These are phyloP conservation scores for Tricholauxania praeusta DNA, from an alignment of 2,888 invertebrate genomes.

Conservation along the genomic window DNA sequence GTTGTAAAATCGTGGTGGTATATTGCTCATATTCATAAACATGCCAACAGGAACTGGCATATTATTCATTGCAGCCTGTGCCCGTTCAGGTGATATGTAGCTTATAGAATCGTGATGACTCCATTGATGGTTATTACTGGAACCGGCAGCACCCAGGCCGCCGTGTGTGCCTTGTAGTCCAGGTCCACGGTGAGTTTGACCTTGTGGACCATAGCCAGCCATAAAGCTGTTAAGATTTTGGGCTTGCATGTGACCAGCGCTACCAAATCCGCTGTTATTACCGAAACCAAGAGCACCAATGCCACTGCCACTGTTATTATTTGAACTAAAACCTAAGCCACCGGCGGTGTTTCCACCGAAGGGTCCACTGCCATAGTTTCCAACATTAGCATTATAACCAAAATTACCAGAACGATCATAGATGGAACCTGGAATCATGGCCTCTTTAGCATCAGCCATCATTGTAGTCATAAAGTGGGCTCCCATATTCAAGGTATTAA, in stretches of 20 bases:
- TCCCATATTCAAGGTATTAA: slow-evolving; percentile 94
- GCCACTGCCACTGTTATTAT: slow-evolving; percentile 26
- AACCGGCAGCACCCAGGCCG: not conserved
- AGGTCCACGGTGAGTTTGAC: not conserved
- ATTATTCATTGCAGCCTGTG: slow-evolving; percentile 80
- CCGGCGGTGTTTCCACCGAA: slow-evolving; percentile 42
- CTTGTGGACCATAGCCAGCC: slow-evolving; percentile 18
- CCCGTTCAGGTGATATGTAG: slow-evolving; percentile 89
- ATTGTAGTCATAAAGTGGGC: slow-evolving; percentile 98
- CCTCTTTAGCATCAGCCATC: slow-evolving; percentile 97
- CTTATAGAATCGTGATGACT: slow-evolving; percentile 88
- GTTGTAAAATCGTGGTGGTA: slow-evolving; percentile 81
- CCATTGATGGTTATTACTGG: slow-evolving; percentile 43
- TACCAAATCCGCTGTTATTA: slow-evolving; percentile 40
- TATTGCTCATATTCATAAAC: slow-evolving; percentile 90
- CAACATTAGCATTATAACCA: slow-evolving; percentile 51
- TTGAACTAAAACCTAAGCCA: slow-evolving; percentile 38
- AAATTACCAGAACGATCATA: slow-evolving; percentile 81
- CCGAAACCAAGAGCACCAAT: slow-evolving; percentile 41
- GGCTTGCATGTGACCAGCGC: slow-evolving; percentile 23
- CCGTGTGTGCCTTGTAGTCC: slow-evolving; percentile 4
- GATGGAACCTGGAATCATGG: slow-evolving; percentile 91
- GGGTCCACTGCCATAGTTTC: slow-evolving; percentile 44
- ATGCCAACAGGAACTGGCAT: slow-evolving; percentile 94
- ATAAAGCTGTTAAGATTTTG: slow-evolving; percentile 33